Evolutionary conservation across 2,888 invertebrate species (phyloP), one percentile per base, ranked within the genome.

Genomic region (Rapana venosa): DNA sequence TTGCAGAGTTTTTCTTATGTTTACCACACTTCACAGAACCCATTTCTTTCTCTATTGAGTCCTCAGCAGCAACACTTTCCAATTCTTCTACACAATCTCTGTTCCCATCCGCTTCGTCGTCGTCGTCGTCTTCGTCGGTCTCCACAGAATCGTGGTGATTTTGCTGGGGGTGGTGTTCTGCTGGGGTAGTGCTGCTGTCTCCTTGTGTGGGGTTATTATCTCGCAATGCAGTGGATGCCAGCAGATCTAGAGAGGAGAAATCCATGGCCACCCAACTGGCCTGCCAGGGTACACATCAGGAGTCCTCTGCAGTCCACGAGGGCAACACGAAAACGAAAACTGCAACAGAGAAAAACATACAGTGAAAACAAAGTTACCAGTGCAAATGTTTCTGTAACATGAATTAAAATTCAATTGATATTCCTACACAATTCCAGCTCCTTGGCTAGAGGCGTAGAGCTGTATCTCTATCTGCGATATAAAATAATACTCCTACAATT

Each of bases 191-290:
- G n/a, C 88, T 90, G 70, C 93, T 93, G 87, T 91, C 92, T 88
- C 91, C 91, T 90, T 94, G 92, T 17, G 94, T 91, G 81, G 93
- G 93, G 35, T 58, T 89, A 89, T 90, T 91, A 79, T 91, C 91
- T 35, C 91, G 88, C 35, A 91, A 91, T 70, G 95, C 95, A 89
- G 95, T 94, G 84, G 94, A 93, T 70, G 95, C 95, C 90, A 95
- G 92, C 56, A 95, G 93, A 90, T 94, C 94, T 88, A 95, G 92
- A 66, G 95, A 94, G 92, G 94, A 95, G 92, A 94, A 95, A 91
- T 94, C 94, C 94, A 93, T 94, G 70, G 88, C 88, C 86, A 87
- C 90, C 66, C 86, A 86, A 66, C 86, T 58, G 86, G 86, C 86
- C 86, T 61, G 61, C 86, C 86, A 61, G 26, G 86, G 86, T 86